Conservation (phyloP, 2,797 vertebrate species). For the Fringilla coelebs region DNA sequence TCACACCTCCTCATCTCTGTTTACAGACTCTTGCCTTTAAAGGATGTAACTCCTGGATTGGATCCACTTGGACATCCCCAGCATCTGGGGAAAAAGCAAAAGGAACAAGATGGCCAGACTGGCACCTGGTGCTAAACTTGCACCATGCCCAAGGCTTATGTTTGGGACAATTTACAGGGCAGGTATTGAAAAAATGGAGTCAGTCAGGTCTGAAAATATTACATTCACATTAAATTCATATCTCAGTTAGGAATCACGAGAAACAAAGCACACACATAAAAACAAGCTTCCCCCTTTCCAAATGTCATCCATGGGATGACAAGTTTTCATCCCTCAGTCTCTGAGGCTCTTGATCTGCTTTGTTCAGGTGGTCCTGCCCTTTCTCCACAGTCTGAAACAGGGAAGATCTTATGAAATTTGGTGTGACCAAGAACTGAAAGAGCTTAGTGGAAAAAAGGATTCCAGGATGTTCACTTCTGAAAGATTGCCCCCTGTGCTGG, state of each 20-base stretch:
- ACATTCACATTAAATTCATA: neutral
- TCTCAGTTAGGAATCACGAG: neutral
- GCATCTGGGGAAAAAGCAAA: neutral
- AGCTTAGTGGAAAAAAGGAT: neutral
- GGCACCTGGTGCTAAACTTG: neutral
- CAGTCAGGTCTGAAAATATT: slow-evolving; percentile 21
- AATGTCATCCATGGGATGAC: neutral
- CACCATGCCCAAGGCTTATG: neutral
- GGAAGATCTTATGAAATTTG: neutral
- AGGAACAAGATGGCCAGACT: neutral
- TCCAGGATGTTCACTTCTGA: neutral
- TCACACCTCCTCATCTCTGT: neutral
- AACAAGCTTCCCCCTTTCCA: neutral
- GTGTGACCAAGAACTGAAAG: neutral
- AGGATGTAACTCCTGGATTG: neutral
- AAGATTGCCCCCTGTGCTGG: neutral
- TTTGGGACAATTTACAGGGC: neutral
- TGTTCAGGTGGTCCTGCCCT: neutral
- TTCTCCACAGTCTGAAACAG: neutral
- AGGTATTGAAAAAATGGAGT: neutral
- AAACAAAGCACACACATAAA: neutral
- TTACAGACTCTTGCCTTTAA: neutral
- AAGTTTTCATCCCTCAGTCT: neutral
- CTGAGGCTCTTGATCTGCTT: neutral
- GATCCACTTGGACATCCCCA: neutral